These are phyloP conservation scores for Oppia nitens DNA, from an alignment of 1,140 invertebrate genomes.

Conservation along the genomic window DNA sequence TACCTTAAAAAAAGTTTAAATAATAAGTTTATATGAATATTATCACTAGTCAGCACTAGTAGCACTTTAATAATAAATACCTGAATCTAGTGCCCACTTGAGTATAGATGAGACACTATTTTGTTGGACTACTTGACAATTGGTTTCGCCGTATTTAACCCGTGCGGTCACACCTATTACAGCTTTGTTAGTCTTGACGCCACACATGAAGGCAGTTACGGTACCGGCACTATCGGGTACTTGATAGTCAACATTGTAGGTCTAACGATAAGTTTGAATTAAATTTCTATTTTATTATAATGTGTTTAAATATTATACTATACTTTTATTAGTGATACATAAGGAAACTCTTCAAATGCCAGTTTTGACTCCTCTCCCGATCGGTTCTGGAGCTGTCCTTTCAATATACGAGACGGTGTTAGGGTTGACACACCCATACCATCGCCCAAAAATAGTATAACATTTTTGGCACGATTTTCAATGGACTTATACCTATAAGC, in stretches of 20 bases:
- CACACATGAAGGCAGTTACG: slow-evolving; percentile 65
- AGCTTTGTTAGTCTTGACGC: slow-evolving; percentile 63
- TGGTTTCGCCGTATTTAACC: slow-evolving; percentile 42
- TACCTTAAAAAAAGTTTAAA: slow-evolving; percentile 18
- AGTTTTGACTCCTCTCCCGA: no score
- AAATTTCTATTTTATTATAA: background rate
- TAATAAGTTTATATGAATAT: no score
- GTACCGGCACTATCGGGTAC: slow-evolving; percentile 75
- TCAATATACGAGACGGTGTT: slow-evolving; percentile 49
- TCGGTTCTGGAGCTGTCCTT: slow-evolving; percentile 31
- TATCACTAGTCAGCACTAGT: no score
- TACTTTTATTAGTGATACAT: slow-evolving; percentile 55
- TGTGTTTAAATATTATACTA: background rate
- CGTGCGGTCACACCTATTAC: slow-evolving; percentile 54
- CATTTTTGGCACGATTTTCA: slow-evolving; percentile 83
- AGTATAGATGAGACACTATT: slow-evolving; percentile 43
- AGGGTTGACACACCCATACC: slow-evolving; percentile 82
- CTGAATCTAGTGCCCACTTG: slow-evolving; percentile 41
- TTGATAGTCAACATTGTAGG: slow-evolving; percentile 31
- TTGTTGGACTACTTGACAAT: slow-evolving; percentile 40
- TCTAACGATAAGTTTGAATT: background rate
- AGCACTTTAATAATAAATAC: no score
- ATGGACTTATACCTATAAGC: no score
- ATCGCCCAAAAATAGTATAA: slow-evolving; percentile 78
- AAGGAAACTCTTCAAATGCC: slow-evolving; percentile 62